Evolutionary conservation across 2,797 vertebrate species (phyloP).

Genomic region (Linurgus olivaceus): DNA sequence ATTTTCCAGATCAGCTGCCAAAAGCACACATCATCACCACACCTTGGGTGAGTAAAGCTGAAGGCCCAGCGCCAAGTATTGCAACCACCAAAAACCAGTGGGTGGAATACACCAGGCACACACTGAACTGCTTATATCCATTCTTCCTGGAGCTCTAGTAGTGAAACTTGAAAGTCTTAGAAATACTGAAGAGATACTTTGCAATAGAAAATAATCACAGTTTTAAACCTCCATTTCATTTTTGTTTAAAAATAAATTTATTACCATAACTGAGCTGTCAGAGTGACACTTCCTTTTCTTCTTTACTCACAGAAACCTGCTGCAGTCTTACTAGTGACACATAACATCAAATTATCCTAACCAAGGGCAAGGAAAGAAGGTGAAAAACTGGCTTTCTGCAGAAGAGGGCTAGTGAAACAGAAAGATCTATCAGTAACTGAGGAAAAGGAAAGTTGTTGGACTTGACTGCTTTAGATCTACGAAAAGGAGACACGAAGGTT

Average conservation of each 20-base stretch:
- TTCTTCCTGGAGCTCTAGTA: background rate
- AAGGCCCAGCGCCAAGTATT: background rate
- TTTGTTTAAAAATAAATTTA: background rate
- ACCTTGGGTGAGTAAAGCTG: constrained; percentile 19
- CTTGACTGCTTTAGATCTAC: background rate
- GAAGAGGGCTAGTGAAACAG: background rate
- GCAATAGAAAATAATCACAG: background rate
- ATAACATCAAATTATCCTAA: background rate
- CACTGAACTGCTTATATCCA: background rate
- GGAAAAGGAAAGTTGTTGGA: background rate
- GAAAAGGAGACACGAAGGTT: background rate
- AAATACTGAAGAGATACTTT: background rate
- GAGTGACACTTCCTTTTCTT: background rate
- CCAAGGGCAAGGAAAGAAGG: background rate
- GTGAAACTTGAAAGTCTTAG: background rate
- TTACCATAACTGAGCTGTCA: background rate
- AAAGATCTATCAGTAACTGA: background rate
- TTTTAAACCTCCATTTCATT: background rate
- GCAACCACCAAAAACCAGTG: background rate
- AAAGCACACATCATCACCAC: background rate
- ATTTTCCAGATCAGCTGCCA: background rate
- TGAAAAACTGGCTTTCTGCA: background rate
- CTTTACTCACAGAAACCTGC: background rate
- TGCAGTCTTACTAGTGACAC: background rate
- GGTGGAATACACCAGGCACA: background rate